Evolutionary conservation across 2,113 vertebrate species (phyloP), one percentile per base, ranked within the genome.

Genomic region (Syrrhaptes paradoxus): DNA sequence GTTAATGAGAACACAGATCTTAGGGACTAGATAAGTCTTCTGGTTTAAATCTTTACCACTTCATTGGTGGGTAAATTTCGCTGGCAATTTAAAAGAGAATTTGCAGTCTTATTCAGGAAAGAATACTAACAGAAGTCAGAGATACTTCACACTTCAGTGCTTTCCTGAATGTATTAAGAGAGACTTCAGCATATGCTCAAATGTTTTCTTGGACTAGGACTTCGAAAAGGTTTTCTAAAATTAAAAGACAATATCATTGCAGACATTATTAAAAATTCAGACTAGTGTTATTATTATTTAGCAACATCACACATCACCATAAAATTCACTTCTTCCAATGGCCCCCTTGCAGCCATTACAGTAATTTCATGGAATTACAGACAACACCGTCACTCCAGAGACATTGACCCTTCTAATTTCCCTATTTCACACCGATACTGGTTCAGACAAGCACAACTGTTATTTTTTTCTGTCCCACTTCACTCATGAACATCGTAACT

Each of bases 221-320:
- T 88, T 80, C 38, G 31, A 81, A 88, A 88, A 83, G 12, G 5
- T 28, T 85, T 88, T 95, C 25, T 81, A 67, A 90, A 95, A 92
- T 87, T 86, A 95, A 89, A 95, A 73, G 65, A 17, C 76, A 74
- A 6, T 67, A 89, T 89, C 4, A 65, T 52, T 75, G 57, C 13
- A 66, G 51, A 25, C 34, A 67, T 92, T 87, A 85, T 67, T 71
- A 90, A 86, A 72, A 80, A 61, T 61, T 80, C 12, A 51, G 49
- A 73, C 11, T 54, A 82, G 2, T 83, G 8, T 62, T 94, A 12
- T 78, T 94, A 62, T 88, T 80, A 51, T 85, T 92, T 51, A 79
- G 63, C 24, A 77, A 4, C 92, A 74, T 80, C 22, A 18, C 36
- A 55, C 11, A 55, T 83, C 61, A 45, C 14, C 13, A 45, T 89